A percentile compares a stretch with the other conserved stretches of the same genome.
Evolutionary conservation across 2,888 invertebrate species (phyloP).

Genomic region (Phalera bucephala): DNA sequence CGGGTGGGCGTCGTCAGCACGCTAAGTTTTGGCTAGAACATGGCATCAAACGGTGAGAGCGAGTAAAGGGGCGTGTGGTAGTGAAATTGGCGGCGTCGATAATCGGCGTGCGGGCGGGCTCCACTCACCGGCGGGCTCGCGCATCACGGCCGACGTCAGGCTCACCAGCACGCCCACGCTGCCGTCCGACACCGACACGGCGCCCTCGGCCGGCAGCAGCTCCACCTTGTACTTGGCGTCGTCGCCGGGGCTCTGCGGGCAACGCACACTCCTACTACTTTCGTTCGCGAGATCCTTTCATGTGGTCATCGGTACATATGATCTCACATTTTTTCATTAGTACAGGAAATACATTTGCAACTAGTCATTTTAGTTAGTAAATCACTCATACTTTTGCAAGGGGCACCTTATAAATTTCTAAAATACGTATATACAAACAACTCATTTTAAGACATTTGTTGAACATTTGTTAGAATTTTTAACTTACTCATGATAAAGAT

Average conservation of each 20-base stretch:
- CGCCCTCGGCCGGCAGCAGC: slow-evolving; percentile 92
- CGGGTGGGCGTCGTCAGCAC: slow-evolving; percentile 29
- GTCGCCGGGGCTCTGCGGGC: slow-evolving; percentile 59
- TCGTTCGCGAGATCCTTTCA: too few species aligned
- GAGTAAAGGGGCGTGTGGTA: slow-evolving; percentile 19
- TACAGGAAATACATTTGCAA: too few species aligned
- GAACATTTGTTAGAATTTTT: too few species aligned
- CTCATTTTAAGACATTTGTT: too few species aligned
- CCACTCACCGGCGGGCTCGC: slow-evolving; percentile 87
- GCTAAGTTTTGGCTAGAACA: slow-evolving; percentile 29
- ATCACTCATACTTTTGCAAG: too few species aligned
- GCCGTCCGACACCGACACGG: slow-evolving; percentile 91
- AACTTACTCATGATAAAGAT: too few species aligned
- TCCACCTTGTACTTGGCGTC: slow-evolving; percentile 90
- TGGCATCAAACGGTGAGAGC: slow-evolving; percentile 18
- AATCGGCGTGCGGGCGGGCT: slow-evolving; percentile 29
- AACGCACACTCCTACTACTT: too few species aligned
- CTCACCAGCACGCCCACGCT: slow-evolving; percentile 92
- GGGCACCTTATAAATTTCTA: too few species aligned
- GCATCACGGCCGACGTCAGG: slow-evolving; percentile 95
- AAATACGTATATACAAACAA: too few species aligned
- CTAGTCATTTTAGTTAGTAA: too few species aligned
- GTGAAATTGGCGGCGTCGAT: slow-evolving; percentile 63
- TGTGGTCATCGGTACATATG: too few species aligned
- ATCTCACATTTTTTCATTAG: too few species aligned